A percentile compares a stretch with the other conserved stretches of the same genome.
Conservation (phyloP, 2,797 vertebrate species). For the Crenuchus spilurus region DNA sequence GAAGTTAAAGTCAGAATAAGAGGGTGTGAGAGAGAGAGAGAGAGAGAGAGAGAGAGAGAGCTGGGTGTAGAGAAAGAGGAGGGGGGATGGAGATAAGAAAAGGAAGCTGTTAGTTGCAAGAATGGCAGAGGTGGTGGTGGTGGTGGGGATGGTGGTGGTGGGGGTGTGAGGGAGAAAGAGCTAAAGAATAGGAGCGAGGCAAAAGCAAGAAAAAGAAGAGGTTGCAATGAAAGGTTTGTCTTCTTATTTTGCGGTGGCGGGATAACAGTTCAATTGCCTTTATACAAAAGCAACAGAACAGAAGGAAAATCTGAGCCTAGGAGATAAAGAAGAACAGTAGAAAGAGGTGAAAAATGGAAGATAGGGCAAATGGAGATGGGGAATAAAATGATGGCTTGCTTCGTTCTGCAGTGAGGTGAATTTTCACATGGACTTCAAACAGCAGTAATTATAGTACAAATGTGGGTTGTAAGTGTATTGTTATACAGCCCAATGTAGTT, state of each 20-base stretch:
- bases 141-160: conserved; percentile 54
- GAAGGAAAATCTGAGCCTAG: conserved; percentile 32
- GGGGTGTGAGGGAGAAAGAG: conserved; percentile 45
- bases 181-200: conserved; percentile 8
- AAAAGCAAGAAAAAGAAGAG: conserved; percentile 22
- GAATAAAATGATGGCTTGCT: not conserved
- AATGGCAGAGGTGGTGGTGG: conserved; percentile 62
- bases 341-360: conserved; percentile 19
- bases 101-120: conserved; percentile 75
- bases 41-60: conserved; percentile 13
- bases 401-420: not conserved
- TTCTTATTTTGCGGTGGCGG: conserved; percentile 37
- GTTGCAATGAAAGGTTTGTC: conserved; percentile 56
- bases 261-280: conserved; percentile 62
- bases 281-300: conserved; percentile 45
- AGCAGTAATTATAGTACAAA: not conserved
- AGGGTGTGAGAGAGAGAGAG: conserved; percentile 50
- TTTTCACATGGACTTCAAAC: not conserved
- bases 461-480: not conserved
- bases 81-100: conserved; percentile 30
- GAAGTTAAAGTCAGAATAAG: conserved; percentile 72
- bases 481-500: not conserved
- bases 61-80: conserved; percentile 17
- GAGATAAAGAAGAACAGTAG: conserved; percentile 43
- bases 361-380: conserved; percentile 3